phyloP scores from a whole-genome alignment of 2,113 vertebrate species.

The Psephotus haematonotus region DNA sequence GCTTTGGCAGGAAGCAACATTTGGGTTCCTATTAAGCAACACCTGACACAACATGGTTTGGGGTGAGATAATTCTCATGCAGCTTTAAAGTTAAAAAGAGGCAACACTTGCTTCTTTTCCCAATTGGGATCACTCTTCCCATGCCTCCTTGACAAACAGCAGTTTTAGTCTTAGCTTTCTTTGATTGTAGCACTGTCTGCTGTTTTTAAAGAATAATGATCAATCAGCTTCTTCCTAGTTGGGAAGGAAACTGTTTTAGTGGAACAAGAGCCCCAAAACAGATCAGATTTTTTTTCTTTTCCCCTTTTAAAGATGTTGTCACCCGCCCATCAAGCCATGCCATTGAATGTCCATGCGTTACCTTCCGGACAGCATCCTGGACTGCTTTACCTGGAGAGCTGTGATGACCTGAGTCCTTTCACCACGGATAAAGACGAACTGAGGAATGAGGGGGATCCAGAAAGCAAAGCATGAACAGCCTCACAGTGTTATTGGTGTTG shows the following conservation, averaged over 20 bases:
- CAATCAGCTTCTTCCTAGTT: neutral
- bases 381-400: slow-evolving; percentile 80
- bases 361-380: slow-evolving; percentile 53
- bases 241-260: neutral
- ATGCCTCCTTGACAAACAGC: neutral
- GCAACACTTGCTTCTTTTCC: neutral
- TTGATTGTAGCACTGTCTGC: neutral
- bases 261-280: neutral
- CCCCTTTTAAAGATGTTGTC: slow-evolving; percentile 68
- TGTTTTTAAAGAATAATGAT: neutral
- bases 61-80: neutral
- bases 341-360: neutral
- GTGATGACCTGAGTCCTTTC: slow-evolving; percentile 84
- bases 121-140: neutral
- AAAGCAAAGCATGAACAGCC: slow-evolving; percentile 63
- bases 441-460: neutral
- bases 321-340: slow-evolving; percentile 5
- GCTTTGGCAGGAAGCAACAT: neutral
- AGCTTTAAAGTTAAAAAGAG: neutral
- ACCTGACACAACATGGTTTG: neutral
- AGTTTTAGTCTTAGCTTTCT: neutral
- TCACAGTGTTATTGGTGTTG: slow-evolving; percentile 79
- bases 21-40: neutral
- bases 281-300: neutral
- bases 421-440: slow-evolving; percentile 30